Percentiles rank a stretch among this genome's conserved stretches.
Evolutionary conservation across 2,113 vertebrate species (phyloP).

Genomic region (Oreotrochilus melanogaster): DNA sequence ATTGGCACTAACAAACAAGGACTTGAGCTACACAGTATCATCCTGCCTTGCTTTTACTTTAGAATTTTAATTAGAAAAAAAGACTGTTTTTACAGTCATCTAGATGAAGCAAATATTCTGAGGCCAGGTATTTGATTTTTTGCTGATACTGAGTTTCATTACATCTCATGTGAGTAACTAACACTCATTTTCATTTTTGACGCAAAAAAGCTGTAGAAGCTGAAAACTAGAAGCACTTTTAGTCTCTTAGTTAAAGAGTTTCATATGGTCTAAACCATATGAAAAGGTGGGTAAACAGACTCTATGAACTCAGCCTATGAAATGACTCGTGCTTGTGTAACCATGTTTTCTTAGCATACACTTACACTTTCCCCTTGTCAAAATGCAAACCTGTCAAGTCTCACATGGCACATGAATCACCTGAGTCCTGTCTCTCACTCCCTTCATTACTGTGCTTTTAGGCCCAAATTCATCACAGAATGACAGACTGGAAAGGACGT

Average conservation of each 20-base stretch:
- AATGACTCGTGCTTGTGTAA: background rate
- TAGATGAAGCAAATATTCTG: background rate
- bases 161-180: background rate
- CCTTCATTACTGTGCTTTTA: rapidly evolving
- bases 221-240: background rate
- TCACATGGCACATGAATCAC: background rate
- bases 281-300: background rate
- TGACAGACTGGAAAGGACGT: too few species aligned
- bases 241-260: background rate
- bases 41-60: background rate
- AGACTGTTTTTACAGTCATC: background rate
- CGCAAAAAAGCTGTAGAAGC: background rate
- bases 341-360: background rate
- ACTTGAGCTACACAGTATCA: background rate
- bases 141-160: background rate
- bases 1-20: background rate
- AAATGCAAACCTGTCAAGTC: background rate
- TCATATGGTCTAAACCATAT: background rate
- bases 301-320: background rate
- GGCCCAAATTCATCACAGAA: background rate
- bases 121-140: background rate
- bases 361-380: background rate
- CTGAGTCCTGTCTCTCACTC: background rate
- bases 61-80: background rate
- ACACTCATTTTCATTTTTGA: background rate